Evolutionary conservation across 2,888 invertebrate genomes (phyloP).

Genomic region (Sthenelais limicola): DNA sequence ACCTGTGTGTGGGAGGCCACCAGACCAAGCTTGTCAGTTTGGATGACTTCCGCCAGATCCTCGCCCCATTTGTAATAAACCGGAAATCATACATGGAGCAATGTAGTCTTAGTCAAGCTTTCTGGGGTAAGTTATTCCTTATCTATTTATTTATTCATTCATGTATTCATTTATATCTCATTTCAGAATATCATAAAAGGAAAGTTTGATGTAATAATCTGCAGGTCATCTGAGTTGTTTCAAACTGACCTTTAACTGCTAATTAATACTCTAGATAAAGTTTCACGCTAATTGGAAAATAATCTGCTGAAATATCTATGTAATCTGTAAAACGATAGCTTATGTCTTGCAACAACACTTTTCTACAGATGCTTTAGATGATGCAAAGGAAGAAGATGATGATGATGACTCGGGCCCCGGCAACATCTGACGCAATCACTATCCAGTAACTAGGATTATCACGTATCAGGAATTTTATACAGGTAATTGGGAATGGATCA

Average conservation of each 20-base stretch:
- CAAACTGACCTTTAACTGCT: too few relatives aligned
- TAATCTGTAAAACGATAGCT: too few relatives aligned
- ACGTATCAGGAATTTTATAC: too few relatives aligned
- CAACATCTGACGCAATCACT: slow-evolving; percentile 11
- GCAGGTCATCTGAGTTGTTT: too few relatives aligned
- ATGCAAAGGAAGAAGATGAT: not conserved
- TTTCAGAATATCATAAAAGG: too few relatives aligned
- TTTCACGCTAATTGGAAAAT: too few relatives aligned
- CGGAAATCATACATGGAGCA: slow-evolving; percentile 16
- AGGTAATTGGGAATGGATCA: too few relatives aligned
- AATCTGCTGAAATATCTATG: too few relatives aligned
- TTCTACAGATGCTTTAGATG: slow-evolving; percentile 19
- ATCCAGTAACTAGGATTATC: too few relatives aligned
- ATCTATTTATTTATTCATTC: not conserved
- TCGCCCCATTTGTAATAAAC: slow-evolving; percentile 43
- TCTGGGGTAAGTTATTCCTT: slow-evolving; percentile 12
- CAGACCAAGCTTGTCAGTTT: slow-evolving; percentile 38
- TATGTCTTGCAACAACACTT: not conserved
- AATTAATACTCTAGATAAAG: too few relatives aligned
- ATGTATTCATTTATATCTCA: too few relatives aligned
- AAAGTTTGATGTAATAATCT: too few relatives aligned
- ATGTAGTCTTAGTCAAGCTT: slow-evolving; percentile 24
- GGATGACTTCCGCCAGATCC: slow-evolving; percentile 44
- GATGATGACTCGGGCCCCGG: slow-evolving; percentile 14
- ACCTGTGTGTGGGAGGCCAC: slow-evolving; percentile 38